phyloP scores from a whole-genome alignment of 2,113 vertebrate species.

The Siniperca chuatsi region DNA sequence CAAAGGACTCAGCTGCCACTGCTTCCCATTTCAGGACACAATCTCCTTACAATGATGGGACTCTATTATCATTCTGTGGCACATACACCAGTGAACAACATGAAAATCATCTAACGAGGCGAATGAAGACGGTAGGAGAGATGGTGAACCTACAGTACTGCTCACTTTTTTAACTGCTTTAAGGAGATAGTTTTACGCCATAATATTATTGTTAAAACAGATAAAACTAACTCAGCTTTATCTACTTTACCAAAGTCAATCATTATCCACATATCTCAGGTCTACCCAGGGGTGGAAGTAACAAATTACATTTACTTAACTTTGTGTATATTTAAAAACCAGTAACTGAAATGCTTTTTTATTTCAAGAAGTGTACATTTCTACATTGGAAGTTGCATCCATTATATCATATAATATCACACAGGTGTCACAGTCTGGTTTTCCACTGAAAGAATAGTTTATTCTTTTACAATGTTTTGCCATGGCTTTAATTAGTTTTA shows the following conservation, averaged over 20 bases:
- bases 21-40: constrained; percentile 68
- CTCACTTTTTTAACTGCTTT: constrained; percentile 28
- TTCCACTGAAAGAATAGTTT: not conserved
- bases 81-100: constrained; percentile 54
- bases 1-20: constrained; percentile 69
- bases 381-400: not conserved
- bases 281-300: not conserved
- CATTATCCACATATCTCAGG: constrained; percentile 22
- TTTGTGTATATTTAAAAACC: too few species aligned
- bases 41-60: constrained; percentile 71
- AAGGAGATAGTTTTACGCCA: constrained; percentile 2
- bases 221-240: not conserved
- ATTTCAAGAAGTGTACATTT: not conserved
- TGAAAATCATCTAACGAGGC: constrained; percentile 46
- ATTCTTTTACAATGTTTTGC: not conserved
- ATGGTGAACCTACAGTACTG: constrained; percentile 27
- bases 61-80: constrained; percentile 67
- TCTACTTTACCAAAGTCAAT: not conserved
- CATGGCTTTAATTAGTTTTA: not conserved
- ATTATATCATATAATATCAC: not conserved
- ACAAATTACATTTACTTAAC: not conserved
- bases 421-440: not conserved
- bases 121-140: constrained; percentile 45
- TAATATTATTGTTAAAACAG: constrained; percentile 2
- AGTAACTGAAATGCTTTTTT: too few species aligned